Base-by-base conservation (phyloP, 2,113 vertebrate genomes). In the Xyrauchen texanus region DNA sequence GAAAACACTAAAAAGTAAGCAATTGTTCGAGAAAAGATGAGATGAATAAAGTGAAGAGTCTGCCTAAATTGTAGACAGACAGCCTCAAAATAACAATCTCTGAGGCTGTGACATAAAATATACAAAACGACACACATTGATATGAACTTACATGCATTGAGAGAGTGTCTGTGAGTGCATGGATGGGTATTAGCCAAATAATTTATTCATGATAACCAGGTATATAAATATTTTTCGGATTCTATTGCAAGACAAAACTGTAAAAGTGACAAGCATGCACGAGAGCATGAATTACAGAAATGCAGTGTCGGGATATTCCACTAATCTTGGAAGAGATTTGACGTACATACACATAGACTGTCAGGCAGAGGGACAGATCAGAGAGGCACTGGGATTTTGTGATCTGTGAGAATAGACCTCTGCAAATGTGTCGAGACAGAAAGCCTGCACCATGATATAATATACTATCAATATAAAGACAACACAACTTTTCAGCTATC, bases 291-390 rank as follows among this genome's bases (percentile, higher is more conserved):
- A 84, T 82, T 82, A 84, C 60, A 67, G 52, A 53, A 68, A 81
- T 49, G 62, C 76, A 3, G 57, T 47, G 49, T 73, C 57, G 68
- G 77, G 46, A 78, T 74, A 21, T 77, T 77, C 66, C 7, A 46
- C 51, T 85, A 82, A 84, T 85, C 84, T 69, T 55, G 4, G 15
- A n/a, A 82, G 77, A 78, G 78, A 81, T 87, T 82, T 79, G 42
- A 21, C 21, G 58, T 13, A 82, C 63, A 72, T 58, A 58, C 52
- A 71, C 13, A 8, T 45, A 69, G 63, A 52, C 66, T 78, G 55
- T 64, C 47, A 79, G 64, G 64, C 46, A 51, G n/a, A 47, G 4
- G 51, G 53, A 53, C 70, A 68, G 66, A 82, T 57, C 69, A 81
- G 78, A 85, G 7, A 75, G 42, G 6, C 64, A 62, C 44, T 44